Evolutionary conservation across 2,113 vertebrate genomes (phyloP), one percentile per base, ranked within the genome.

Genomic region (Crotalus viridis): DNA sequence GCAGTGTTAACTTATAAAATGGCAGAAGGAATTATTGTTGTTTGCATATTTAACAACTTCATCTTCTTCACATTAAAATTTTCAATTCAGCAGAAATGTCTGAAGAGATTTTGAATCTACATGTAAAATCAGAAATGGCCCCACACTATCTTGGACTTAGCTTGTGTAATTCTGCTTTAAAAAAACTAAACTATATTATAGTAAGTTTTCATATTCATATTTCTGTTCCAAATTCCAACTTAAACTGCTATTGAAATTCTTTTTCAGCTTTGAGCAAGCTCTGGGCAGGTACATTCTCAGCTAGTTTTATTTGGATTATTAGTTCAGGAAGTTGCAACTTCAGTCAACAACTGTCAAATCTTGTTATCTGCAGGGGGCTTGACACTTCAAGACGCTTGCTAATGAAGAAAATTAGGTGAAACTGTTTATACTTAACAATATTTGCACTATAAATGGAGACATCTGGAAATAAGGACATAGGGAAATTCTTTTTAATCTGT

Each of bases 361-460:
- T 3, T 61, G 56, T 43, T 92, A 59, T 64, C 52, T 91, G 7
- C 0, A 13, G 46, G 15, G 0, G 13, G 85, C 17, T 52, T 93
- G 94, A 54, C 5, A 91, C 12, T 91, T 96, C 64, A 55, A 88
- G 39, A 0, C 5, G 56, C 94, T n/a, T 85, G 55, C 43, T 94
- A 91, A 64, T 43, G 13, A 92, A 94, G 48, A 8, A n/a, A 90
- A 0, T 89, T 74, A 94, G 51, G 48, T 88, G 92, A 86, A 95
- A 61, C 0, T 21, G 8, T 33, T 81, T 93, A 90, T 10, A 93
- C 64, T 59, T 91, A 64, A 43, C 90, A 95, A 22, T 0, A 0
- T 91, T 74, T 93, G 51, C 92, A 95, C 0, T 92, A 28, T 52
- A 95, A 85, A 88, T 85, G 48, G 92, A 94, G 92, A 85, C 39